These are phyloP conservation scores for Lepilemur ruficaudatus DNA, from an alignment of 2,797 vertebrate genomes.

Conservation along the genomic window DNA sequence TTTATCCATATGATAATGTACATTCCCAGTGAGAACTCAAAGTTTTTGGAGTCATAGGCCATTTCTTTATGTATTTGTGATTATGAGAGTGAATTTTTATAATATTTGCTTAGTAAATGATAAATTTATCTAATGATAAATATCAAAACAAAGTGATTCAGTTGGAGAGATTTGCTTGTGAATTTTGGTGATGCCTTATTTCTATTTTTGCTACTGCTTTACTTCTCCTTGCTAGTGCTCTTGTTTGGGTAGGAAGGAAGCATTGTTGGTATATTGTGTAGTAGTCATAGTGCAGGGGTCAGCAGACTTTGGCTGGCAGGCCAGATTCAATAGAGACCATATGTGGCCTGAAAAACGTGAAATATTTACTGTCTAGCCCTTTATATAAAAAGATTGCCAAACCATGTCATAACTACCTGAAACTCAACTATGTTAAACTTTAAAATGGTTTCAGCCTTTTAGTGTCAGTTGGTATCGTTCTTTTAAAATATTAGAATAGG, in stretches of 20 bases:
- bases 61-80: constrained; percentile 6
- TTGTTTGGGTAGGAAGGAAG: not conserved
- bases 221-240: not conserved
- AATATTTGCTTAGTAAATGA: not conserved
- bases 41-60: not conserved
- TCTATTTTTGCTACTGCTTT: not conserved
- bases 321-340: not conserved
- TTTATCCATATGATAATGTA: not conserved
- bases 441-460: not conserved
- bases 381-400: not conserved
- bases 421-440: not conserved
- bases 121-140: not conserved
- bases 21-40: not conserved
- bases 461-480: not conserved
- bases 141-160: not conserved
- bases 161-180: not conserved
- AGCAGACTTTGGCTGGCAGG: not conserved
- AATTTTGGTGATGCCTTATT: not conserved
- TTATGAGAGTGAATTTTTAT: constrained; percentile 30
- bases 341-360: not conserved
- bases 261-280: not conserved
- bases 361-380: not conserved
- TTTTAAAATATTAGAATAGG: not conserved
- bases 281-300: not conserved
- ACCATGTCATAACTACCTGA: not conserved